Base-by-base conservation (phyloP, 2,888 invertebrate species). In the Protonemura montana region DNA sequence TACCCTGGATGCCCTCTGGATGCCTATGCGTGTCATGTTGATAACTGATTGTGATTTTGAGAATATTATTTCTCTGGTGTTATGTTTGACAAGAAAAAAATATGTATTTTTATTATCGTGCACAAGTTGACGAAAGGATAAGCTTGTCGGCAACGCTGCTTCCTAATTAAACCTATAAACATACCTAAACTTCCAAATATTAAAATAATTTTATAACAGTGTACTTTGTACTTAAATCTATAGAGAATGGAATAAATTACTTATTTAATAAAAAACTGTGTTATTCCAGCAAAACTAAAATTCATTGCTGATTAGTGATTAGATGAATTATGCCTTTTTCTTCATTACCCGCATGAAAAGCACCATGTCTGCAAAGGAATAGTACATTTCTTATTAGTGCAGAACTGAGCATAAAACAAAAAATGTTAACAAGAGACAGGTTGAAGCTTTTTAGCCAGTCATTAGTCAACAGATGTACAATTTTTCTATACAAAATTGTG, bases 271-370 rank as follows among this genome's bases (percentile, higher is more conserved):
- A 78, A 78, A 78, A 26, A 78, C 16, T 2, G 13, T 26, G 29
- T 78, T n/a, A n/a, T 26, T 27, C 16, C 1, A 35, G 35, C 3
- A 10, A 35, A 35, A 35, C 35, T 10, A 6, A 35, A 35, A 35
- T 35, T 35, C 35, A 3, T 6, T 6, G 10, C 35, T 35, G 10
- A 35, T 6, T 35, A 35, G 5, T 10, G 10, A 35, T 6, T 35
- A 35, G 5, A 3, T 6, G 35, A 5, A 29, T 82, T 26, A 41
- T 28, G 21, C 27, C 28, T 93, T 94, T 91, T 97, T 97, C 91
- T 95, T 97, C 92, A 97, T 96, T 80, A 98, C 93, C 92, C 96
- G 97, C 97, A 98, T 98, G 90, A 98, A 97, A 77, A 98, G 92
- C 85, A 98, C 96, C 97, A 98, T 98, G 92, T 95, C 96, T 97